A percentile compares a stretch with the other conserved stretches of the same genome.
Evolutionary conservation across 2,113 vertebrate species (phyloP).

Genomic region (Cercocebus atys): DNA sequence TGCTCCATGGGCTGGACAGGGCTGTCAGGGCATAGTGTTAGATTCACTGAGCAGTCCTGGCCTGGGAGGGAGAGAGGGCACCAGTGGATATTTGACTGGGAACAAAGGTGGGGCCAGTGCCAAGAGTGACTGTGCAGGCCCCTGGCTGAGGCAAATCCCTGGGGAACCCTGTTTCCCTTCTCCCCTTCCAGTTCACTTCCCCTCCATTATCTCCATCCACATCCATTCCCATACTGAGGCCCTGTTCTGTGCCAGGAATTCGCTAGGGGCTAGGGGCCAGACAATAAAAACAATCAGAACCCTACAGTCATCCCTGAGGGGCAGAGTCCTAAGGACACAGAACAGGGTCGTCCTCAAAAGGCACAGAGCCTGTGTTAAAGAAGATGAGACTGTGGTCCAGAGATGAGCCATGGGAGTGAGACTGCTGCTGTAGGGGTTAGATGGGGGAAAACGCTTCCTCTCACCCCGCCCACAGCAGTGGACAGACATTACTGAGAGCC

Average conservation of each 20-base stretch:
- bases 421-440: too few species aligned
- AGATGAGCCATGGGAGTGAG: neutral
- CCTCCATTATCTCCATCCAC: neutral
- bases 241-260: neutral
- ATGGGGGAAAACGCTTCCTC: neutral
- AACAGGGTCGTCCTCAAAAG: neutral
- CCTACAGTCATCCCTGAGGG: neutral
- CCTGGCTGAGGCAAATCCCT: neutral
- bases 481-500: neutral
- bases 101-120: neutral
- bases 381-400: neutral
- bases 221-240: neutral
- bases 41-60: neutral
- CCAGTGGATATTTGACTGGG: neutral
- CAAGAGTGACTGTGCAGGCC: neutral
- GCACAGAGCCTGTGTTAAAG: neutral
- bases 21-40: neutral
- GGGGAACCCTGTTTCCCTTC: neutral
- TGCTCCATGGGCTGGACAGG: neutral
- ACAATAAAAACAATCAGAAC: neutral
- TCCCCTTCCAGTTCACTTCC: constrained; percentile 31
- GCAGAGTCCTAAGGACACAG: neutral
- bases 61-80: neutral
- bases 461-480: neutral
- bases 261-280: neutral